Base-by-base conservation (phyloP, 2,888 invertebrate genomes). In the Anagyrus pseudococci region DNA sequence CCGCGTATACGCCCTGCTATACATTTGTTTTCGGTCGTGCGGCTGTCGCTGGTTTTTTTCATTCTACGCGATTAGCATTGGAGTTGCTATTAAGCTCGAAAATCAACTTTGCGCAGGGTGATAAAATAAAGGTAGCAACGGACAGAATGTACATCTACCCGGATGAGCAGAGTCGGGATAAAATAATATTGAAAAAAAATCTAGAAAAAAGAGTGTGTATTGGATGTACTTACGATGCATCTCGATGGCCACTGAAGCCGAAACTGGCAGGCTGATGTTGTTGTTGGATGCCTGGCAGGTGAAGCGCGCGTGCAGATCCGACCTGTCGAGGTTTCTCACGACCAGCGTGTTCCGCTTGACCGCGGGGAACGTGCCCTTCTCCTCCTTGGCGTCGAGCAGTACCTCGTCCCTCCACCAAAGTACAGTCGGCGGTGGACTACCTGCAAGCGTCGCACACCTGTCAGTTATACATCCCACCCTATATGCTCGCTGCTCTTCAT, bases 221-320 rank as follows among this genome's bases (percentile, higher is more conserved):
- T 4, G 10, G 23, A 23, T 33, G 50, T 75, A 87, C 88, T 88
- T 80, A 92, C 92, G 85, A 75, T 90, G 87, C 82, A 92, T 87
- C 79, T 91, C 90, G 70, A 92, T 87, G 70, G 88, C 87, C 62
- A 91, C 87, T 66, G 87, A 87, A 40, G 89, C 86, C 26, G 88
- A 85, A 57, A 89, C 86, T 54, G 90, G 90, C 68, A 85, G 85
- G 69, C 87, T 88, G 78, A 88, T 85, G 77, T 89, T 88, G 78
- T 88, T 88, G 81, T 92, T 92, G 72, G 88, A 87, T 26, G 92
- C 92, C 81, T 90, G 89, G 80, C 92, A 92, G 65, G 89, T 89
- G 82, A 89, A 91, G 69, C 86, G 84, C 64, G 90, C 88, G 80
- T 89, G 88, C 70, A 91, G 87, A 82, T 92, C 90, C 66, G 86